A percentile compares a stretch with the other conserved stretches of the same genome.
Conservation (phyloP, 2,113 vertebrate species). For the Misgurnus anguillicaudatus region DNA sequence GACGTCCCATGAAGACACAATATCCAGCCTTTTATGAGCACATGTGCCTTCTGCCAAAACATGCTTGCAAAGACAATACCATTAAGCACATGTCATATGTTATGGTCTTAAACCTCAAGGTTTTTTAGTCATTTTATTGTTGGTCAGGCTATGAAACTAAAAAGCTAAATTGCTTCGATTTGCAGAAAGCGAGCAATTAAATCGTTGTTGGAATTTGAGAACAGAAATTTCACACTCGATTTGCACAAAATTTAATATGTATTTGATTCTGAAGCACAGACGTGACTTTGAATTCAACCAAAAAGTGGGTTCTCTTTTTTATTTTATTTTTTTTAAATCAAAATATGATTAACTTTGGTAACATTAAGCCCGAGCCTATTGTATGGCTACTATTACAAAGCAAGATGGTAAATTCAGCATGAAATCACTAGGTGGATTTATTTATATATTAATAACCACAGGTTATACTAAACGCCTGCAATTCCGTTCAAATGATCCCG, state of each 20-base stretch:
- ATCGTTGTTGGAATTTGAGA: not conserved
- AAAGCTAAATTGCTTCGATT: not conserved
- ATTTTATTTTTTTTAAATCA: not conserved
- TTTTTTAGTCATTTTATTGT: not conserved
- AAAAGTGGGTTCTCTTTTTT: too few species aligned
- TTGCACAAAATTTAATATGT: not conserved
- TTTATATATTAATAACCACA: slow-evolving; percentile 31
- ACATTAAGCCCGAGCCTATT: not conserved
- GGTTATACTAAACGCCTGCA: slow-evolving; percentile 7
- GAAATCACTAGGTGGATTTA: slow-evolving; percentile 17
- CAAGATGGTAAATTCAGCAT: slow-evolving; percentile 1
- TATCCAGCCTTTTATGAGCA: slow-evolving; percentile 29
- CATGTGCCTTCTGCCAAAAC: slow-evolving; percentile 27
- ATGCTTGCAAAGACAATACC: slow-evolving; percentile 39
- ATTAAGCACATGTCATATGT: not conserved
- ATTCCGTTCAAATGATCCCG: slow-evolving; percentile 1
- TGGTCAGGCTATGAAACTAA: not conserved
- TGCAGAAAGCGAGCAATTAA: not conserved
- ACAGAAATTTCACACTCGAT: not conserved
- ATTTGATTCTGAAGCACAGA: too few species aligned
- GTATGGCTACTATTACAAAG: not conserved
- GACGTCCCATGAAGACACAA: slow-evolving; percentile 45
- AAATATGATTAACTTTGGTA: not conserved
- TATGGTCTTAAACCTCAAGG: not conserved
- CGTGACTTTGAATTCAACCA: too few species aligned